Evolutionary conservation across 2,113 vertebrate species (phyloP), one percentile per base, ranked within the genome.

Genomic region (Solenodon paradoxus): DNA sequence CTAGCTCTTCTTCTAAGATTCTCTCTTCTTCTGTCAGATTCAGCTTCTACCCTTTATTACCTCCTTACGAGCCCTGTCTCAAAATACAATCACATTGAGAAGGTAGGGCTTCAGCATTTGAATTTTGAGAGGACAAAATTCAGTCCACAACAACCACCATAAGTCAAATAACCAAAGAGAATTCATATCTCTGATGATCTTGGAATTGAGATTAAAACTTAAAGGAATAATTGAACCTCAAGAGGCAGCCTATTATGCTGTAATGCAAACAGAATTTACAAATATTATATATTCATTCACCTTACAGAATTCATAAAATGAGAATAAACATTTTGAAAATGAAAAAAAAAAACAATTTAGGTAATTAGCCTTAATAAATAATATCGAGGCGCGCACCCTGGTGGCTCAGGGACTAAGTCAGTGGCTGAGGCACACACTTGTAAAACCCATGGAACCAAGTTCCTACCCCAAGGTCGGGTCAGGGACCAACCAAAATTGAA

Each of bases 281-380:
- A 42, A 77, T 22, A 38, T 66, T 78, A 88, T 78, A 64, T n/a
- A n/a, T n/a, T n/a, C n/a, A n/a, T 51, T 92, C 47, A 64, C n/a
- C 71, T 61, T 61, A 77, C 7, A 12, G 55, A 79, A 35, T 16
- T 28, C 47, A 1, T 79, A 53, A 90, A 68, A 75, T 47, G 24
- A 38, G 17, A 77, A 45, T 47, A 72, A 85, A 95, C 32, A 47
- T 90, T 74, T 95, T 72, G 35, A 28, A 96, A 75, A 92, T n/a
- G 9, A 32, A 77, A n/a, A n/a, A n/a, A n/a, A n/a, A n/a, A 38
- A 79, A 13, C 7, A 72, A 88, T 59, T 82, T 92, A 72, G 59
- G 81, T 42, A 86, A 69, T 86, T 77, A 42, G 20, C 20, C 51
- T 77, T 77, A 84, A 64, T 61, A 92, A 92, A 90, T 7, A 79